Conservation (phyloP, 1,140 invertebrate species). For the Choristoneura fumiferana region DNA sequence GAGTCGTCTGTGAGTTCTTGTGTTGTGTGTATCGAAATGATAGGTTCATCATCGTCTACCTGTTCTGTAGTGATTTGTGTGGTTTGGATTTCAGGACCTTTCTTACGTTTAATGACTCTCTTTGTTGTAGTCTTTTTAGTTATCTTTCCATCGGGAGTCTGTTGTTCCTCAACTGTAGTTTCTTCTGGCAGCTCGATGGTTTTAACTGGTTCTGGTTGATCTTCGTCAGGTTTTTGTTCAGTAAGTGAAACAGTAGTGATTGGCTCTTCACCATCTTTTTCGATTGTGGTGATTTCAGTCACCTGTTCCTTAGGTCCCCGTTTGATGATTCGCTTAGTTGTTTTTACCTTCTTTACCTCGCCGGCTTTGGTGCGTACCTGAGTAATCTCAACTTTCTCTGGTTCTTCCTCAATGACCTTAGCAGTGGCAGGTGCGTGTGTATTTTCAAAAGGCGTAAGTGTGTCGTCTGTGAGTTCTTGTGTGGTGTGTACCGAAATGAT, state of each 20-base stretch:
- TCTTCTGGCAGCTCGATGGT: conserved; percentile 35
- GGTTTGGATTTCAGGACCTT: conserved; percentile 42
- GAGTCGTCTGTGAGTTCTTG: conserved; percentile 39
- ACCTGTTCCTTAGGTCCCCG: conserved; percentile 8
- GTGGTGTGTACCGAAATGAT: background rate
- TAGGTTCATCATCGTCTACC: conserved; percentile 30
- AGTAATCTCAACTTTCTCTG: conserved; percentile 28
- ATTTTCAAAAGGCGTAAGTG: conserved; percentile 3
- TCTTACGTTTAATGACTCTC: conserved; percentile 43
- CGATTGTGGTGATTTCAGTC: conserved; percentile 14
- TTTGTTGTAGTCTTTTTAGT: conserved; percentile 36
- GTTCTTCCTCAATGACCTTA: conserved; percentile 24
- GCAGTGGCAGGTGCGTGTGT: conserved; percentile 16
- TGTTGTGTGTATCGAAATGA: conserved; percentile 25
- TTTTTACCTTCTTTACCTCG: conserved; percentile 19
- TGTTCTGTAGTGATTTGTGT: conserved; percentile 56
- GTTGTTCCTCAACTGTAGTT: conserved; percentile 20
- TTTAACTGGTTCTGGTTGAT: conserved; percentile 27
- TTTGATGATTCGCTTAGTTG: conserved; percentile 22
- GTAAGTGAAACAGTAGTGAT: conserved; percentile 52
- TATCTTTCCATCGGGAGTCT: conserved; percentile 25
- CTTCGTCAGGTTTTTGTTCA: background rate
- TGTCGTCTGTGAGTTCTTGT: conserved; percentile 26
- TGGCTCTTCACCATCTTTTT: conserved; percentile 35
- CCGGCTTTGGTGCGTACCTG: conserved; percentile 35